Evolutionary conservation across 2,113 vertebrate species (phyloP), one percentile per base, ranked within the genome.

Genomic region (Galbula dea): DNA sequence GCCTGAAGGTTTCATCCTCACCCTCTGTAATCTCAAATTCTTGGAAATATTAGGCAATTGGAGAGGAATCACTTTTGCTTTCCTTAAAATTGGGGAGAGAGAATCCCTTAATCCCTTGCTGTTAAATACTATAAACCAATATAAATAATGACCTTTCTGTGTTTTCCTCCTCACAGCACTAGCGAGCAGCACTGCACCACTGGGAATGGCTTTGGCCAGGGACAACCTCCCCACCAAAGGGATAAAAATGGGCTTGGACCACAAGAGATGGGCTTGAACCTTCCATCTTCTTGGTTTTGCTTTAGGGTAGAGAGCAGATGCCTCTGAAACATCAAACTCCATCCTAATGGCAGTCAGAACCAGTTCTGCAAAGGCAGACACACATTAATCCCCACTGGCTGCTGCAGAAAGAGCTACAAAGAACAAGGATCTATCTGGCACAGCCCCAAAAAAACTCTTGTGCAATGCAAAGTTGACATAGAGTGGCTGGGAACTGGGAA

Each of bases 361-460:
- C 45, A n/a, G 55, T 18, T 55, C 51, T 59, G 55, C 11, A 9
- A 86, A 80, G 2, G 24, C 75, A 83, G 51, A 3, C 4, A 69
- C 37, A n/a, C 0, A 0, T 75, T 67, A 57, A 94, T 71, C 80
- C 2, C 0, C 1, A 2, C 73, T 54, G 69, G 48, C 36, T 86
- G 79, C 88, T 79, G 88, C 0, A 3, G 46, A 12, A 67, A 65
- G n/a, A 93, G 23, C 54, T 62, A 2, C 55, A 55, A 15, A 86
- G 83, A 80, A 23, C 1, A 3, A 32, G 83, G 72, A 67, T 26
- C 4, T 6, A 24, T 26, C 79, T 55, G 83, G 85, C 67, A 29
- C 0, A 26, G 21, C 24, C 72, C 54, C 85, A 66, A 51, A 29
- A 58, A 65, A 85, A 21, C 34, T 67, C 52, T 39, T 27, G 54